Evolutionary conservation across 2,797 vertebrate species (phyloP), one percentile per base, ranked within the genome.

Genomic region (Staurois parvus): DNA sequence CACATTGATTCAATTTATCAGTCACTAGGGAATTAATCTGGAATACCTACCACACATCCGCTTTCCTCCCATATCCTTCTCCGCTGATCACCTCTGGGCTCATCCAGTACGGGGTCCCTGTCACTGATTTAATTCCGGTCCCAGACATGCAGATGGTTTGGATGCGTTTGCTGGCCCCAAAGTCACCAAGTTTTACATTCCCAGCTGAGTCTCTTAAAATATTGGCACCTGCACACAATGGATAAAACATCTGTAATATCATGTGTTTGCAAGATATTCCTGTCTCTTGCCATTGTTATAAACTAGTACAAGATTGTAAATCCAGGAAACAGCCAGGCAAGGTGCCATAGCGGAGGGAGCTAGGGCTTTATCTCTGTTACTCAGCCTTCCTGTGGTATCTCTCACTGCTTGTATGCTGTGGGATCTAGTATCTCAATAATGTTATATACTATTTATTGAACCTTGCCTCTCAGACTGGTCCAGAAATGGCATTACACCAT

Each of bases 91-190:
- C 97, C 89, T 98, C 97, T 0, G 97, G 97, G 87, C 97, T 98
- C 97, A 98, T 98, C 97, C 97, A 98, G 93, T 98, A 98, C 3
- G 97, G 97, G 82, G 97, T 98, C 94, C 97, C 97, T 0, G 96
- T 97, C 91, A 98, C 97, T 0, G 97, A 97, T 91, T 97, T 97
- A 91, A 98, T 97, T 73, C 96, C 97, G 0, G 96, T 97, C 66
- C 97, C 97, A 72, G 97, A 97, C 96, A 97, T 97, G 90, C 96
- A 98, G 93, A 98, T 98, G 85, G 97, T 98, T 91, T 98, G 97
- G 91, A 98, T 97, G 72, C 97, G 96, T 91, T 97, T 97, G 92
- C 97, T 97, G 90, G 97, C 97, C 77, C 97, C 97, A 76, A 98
- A 98, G 91, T 98, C 97, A 88, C 97, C 97, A n/a, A 98, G 95